Evolutionary conservation across 2,113 vertebrate species (phyloP).

Genomic region (Tragulus kanchil): DNA sequence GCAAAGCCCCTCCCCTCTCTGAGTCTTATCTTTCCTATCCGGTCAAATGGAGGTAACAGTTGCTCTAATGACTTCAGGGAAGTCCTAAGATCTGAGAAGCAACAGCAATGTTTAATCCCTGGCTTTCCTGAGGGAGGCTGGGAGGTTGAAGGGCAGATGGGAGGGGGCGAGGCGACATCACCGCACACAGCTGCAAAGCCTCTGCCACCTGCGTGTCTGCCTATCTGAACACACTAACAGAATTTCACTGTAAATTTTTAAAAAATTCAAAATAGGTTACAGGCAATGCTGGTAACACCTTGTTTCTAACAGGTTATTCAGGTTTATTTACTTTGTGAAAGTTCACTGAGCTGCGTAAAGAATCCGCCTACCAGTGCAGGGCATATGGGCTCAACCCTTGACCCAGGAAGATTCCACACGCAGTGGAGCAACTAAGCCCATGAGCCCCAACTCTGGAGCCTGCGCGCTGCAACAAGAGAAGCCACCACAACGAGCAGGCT

Average conservation of each 20-base stretch:
- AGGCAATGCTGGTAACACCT: not conserved
- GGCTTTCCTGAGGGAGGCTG: not conserved
- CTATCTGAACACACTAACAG: not conserved
- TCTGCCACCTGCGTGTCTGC: not conserved
- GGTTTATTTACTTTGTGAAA: not conserved
- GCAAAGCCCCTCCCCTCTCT: not conserved
- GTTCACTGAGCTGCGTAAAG: not conserved
- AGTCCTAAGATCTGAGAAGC: not conserved
- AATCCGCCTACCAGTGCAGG: not conserved
- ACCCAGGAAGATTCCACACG: not conserved
- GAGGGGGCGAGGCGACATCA: not conserved
- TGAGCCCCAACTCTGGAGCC: not conserved
- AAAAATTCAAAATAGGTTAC: not conserved
- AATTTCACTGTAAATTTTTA: not conserved
- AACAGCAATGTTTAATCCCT: not conserved
- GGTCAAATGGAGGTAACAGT: not conserved
- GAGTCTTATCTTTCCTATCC: not conserved
- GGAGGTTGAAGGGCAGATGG: not conserved
- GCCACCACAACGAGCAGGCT: not conserved
- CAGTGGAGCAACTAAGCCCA: not conserved
- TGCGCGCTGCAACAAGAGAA: not conserved
- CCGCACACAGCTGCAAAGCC: not conserved
- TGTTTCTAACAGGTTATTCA: not conserved
- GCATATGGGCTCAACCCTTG: not conserved
- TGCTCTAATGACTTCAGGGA: not conserved